Base-by-base conservation (phyloP, 2,888 invertebrate genomes). In the Diploptera punctata region DNA sequence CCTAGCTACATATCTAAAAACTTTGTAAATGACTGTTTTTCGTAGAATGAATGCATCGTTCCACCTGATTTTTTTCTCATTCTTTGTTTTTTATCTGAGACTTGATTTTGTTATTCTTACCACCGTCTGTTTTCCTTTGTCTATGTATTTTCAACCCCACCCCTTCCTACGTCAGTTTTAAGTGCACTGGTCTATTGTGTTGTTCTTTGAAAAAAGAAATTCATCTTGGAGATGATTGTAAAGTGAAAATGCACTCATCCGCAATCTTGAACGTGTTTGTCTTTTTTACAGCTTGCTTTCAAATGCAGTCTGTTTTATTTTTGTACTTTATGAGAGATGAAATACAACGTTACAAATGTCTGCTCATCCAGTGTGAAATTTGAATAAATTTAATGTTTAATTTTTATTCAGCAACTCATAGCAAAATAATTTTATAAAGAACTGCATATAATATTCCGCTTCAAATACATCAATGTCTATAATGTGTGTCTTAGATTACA, bases 191-290 rank as follows among this genome's bases (percentile, higher is more conserved):
- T 13, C 57, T 16, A 52, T 52, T 52, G 26, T 52, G 52, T 24
- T 24, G 19, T 13, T 52, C 52, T 57, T 57, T 16, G 26, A 29
- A 57, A 52, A 29, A 57, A n/a, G 29, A n/a, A 57, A 29, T 57
- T 29, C 57, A 4, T 29, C 29, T 29, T 57, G 24, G 57, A 57
- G 57, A 29, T 57, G 57, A 57, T 57, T 57, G 29, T 57, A 29
- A 57, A 57, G 57, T 29, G 29, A 24, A 57, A 29, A 29, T 13
- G 19, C 52, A 24, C n/a, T 52, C 52, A 52, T 52, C 1, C 57
- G 7, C 57, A 29, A 26, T 57, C 33, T 29, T 21, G 47, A 18
- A 5, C 54, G 54, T 24, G 24, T 5, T 54, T 54, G 21, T 47
- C 16, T 29, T 31, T 29, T 29, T 0, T 57, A n/a, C n/a, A n/a